These are phyloP conservation scores for Onychomys arenicola DNA, from an alignment of 2,797 vertebrate genomes.

Conservation along the genomic window DNA sequence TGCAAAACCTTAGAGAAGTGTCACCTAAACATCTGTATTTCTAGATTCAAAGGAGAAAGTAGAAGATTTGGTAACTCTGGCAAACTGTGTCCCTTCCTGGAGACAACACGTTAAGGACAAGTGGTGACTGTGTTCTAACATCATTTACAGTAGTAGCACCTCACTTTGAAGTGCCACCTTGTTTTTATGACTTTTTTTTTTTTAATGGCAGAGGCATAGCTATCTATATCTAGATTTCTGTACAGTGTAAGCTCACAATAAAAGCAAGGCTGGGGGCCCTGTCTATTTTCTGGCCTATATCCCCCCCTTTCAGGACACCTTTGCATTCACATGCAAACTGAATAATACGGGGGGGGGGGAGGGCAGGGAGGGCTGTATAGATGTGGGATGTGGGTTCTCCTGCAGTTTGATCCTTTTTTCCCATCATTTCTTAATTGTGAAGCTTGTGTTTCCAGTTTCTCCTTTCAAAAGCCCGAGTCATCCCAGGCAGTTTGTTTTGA, in stretches of 20 bases:
- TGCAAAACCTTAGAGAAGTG: not conserved
- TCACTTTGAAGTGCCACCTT: not conserved
- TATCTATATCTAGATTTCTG: not conserved
- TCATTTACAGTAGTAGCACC: not conserved
- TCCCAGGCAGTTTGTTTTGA: constrained; percentile 19
- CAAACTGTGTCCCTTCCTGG: not conserved
- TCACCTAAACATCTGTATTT: not conserved
- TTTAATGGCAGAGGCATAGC: not conserved
- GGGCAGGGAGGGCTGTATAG: too few relatives aligned
- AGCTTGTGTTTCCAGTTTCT: not conserved
- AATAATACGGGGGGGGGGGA: accelerated
- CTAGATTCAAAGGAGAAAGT: not conserved
- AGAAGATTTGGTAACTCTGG: too few relatives aligned
- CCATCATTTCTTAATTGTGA: not conserved
- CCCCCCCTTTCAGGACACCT: not conserved
- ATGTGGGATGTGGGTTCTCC: not conserved
- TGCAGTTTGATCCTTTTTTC: not conserved
- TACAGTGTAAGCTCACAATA: not conserved
- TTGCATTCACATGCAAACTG: not conserved
- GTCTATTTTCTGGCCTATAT: not conserved
- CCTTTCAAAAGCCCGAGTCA: not conserved
- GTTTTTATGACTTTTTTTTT: not conserved
- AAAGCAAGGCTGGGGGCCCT: not conserved
- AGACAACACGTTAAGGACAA: not conserved
- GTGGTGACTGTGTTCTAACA: not conserved